Evolutionary conservation across 2,888 invertebrate species (phyloP), one percentile per base, ranked within the genome.

Genomic region (Eupithecia exiguata): DNA sequence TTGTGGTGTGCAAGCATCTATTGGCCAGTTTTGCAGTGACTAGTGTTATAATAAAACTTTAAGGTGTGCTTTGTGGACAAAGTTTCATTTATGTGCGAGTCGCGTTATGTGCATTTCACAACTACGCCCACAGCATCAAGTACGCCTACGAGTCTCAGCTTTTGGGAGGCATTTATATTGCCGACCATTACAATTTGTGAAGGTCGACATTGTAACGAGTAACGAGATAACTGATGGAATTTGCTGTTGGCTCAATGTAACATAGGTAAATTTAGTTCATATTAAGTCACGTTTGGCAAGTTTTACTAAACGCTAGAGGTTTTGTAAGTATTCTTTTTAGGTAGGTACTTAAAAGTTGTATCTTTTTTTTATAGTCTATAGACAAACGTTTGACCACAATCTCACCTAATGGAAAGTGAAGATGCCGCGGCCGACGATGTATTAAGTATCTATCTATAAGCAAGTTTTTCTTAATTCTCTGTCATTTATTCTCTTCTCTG

Each of bases 51-150:
- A n/a, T n/a, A n/a, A n/a, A n/a, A 72, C 0, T 77, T n/a, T 70
- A 78, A 84, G 77, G 79, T 85, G 85, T 81, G 74, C 80, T 86
- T 87, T 82, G 84, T 84, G 85, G 87, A 81, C 79, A 79, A 80
- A 70, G 80, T 81, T 79, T 80, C 78, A 78, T 82, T 81, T 82
- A 67, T 18, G 78, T 82, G 77, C 83, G 79, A 87, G 85, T 86
- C 80, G 86, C 83, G 88, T 84, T 79, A 84, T 83, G 82, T 85
- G 84, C 84, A 86, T 92, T 91, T 87, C 89, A 85, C 85, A 89
- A 90, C 85, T 75, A 82, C 88, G 84, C 90, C 89, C 84, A 89
- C 89, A 84, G 77, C 77, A 83, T 84, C 80, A 82, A 84, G 82
- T 82, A 85, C 88, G 83, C 90, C 90, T 86, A 90, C 90, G 82